phyloP scores from a whole-genome alignment of 2,113 vertebrate species.

The Tiliqua scincoides region DNA sequence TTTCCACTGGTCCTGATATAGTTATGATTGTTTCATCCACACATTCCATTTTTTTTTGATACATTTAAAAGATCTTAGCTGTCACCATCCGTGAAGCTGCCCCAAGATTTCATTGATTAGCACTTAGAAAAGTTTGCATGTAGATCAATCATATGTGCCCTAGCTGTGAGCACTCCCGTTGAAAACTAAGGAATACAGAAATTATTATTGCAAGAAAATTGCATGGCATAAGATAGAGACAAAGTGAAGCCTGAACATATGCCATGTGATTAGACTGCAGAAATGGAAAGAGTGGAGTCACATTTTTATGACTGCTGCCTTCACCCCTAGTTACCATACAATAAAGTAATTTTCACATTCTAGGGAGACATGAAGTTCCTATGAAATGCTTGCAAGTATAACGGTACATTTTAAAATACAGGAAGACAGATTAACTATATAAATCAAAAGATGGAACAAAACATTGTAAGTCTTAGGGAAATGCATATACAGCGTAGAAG shows the following conservation, averaged over 20 bases:
- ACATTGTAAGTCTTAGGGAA: conserved; percentile 8
- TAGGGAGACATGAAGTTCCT: conserved; percentile 16
- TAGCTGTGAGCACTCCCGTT: too few species aligned
- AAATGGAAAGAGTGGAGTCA: background rate
- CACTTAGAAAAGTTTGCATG: background rate
- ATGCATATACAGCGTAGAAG: background rate
- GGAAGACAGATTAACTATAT: background rate
- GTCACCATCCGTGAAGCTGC: too few species aligned
- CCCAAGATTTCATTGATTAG: background rate
- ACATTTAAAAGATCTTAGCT: too few species aligned
- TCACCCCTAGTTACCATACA: conserved; percentile 21
- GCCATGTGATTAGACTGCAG: background rate
- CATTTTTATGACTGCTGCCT: background rate
- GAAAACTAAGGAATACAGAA: too few species aligned
- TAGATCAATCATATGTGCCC: too few species aligned
- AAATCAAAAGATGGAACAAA: background rate
- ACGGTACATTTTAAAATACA: background rate
- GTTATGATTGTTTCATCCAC: too few species aligned
- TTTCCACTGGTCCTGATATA: background rate
- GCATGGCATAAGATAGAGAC: background rate
- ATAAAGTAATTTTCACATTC: background rate
- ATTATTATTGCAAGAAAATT: too few species aligned
- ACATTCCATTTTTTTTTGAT: too few species aligned
- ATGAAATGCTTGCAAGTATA: background rate
- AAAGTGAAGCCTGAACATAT: background rate